Evolutionary conservation across 2,113 vertebrate species (phyloP).

Genomic region (Solea senegalensis): DNA sequence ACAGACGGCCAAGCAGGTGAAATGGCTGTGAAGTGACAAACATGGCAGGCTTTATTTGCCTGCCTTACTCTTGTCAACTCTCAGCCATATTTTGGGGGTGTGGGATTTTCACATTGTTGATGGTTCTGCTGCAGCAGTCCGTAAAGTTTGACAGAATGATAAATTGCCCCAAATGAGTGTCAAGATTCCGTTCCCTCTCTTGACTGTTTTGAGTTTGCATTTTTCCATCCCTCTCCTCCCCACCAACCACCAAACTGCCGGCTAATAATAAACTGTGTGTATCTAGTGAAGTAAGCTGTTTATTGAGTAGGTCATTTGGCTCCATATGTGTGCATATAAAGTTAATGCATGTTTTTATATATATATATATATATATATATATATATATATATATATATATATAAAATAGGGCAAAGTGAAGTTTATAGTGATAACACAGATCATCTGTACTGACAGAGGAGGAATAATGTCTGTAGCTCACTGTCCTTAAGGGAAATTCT

Average conservation of each 20-base stretch:
- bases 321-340: slow-evolving; percentile 34
- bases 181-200: slow-evolving; percentile 66
- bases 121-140: slow-evolving; percentile 72
- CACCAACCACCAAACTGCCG: slow-evolving; percentile 64
- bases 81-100: slow-evolving; percentile 44
- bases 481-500: slow-evolving; percentile 20
- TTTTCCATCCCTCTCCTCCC: slow-evolving; percentile 31
- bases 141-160: slow-evolving; percentile 80
- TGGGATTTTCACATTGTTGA: slow-evolving; percentile 46
- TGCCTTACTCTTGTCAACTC: slow-evolving; percentile 36
- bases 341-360: slow-evolving; percentile 45
- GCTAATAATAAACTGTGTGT: slow-evolving; percentile 68
- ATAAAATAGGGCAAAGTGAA: slow-evolving; percentile 30
- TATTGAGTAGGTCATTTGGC: slow-evolving; percentile 62
- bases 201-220: slow-evolving; percentile 69
- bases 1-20: slow-evolving; percentile 44
- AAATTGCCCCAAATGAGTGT: slow-evolving; percentile 78
- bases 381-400: too few relatives aligned
- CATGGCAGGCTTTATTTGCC: slow-evolving; percentile 51
- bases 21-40: slow-evolving; percentile 53
- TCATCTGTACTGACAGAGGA: slow-evolving; percentile 23
- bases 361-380: background rate
- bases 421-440: slow-evolving; percentile 19
- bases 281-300: slow-evolving; percentile 64
- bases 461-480: slow-evolving; percentile 22